Conservation (phyloP, 2,113 vertebrate genomes). For the Tachuris rubrigastra region DNA sequence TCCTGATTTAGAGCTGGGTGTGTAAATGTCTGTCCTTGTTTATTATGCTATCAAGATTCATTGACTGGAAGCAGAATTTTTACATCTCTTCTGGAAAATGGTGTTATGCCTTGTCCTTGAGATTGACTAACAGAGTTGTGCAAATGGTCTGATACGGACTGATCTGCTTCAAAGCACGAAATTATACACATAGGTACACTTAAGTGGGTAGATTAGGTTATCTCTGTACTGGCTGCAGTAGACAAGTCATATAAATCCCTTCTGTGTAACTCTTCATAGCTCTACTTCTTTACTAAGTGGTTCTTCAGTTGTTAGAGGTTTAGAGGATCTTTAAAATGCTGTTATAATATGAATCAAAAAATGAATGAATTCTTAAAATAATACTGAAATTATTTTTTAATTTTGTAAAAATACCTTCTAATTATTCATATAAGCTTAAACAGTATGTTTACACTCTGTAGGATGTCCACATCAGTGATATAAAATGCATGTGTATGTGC, state of each 20-base stretch:
- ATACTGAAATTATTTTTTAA: neutral
- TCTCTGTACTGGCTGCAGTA: neutral
- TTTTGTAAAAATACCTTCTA: neutral
- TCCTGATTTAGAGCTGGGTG: neutral
- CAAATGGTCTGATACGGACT: neutral
- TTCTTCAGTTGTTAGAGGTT: neutral
- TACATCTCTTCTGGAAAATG: neutral
- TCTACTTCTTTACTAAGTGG: neutral
- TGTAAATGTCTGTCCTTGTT: neutral
- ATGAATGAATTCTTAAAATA: neutral
- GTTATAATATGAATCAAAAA: neutral
- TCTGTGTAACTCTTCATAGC: neutral
- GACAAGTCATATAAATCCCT: neutral
- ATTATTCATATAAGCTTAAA: neutral
- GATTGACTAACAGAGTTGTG: neutral
- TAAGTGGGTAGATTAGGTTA: neutral
- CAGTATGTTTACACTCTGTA: neutral
- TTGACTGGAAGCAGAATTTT: neutral
- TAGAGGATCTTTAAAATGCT: neutral
- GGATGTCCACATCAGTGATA: neutral
- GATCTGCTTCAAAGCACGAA: neutral
- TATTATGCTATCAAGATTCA: neutral
- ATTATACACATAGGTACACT: neutral
- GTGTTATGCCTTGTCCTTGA: neutral
- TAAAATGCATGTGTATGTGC: neutral